These are phyloP conservation scores for Poeciliopsis retropinna DNA, from an alignment of 2,113 vertebrate species.

Conservation along the genomic window DNA sequence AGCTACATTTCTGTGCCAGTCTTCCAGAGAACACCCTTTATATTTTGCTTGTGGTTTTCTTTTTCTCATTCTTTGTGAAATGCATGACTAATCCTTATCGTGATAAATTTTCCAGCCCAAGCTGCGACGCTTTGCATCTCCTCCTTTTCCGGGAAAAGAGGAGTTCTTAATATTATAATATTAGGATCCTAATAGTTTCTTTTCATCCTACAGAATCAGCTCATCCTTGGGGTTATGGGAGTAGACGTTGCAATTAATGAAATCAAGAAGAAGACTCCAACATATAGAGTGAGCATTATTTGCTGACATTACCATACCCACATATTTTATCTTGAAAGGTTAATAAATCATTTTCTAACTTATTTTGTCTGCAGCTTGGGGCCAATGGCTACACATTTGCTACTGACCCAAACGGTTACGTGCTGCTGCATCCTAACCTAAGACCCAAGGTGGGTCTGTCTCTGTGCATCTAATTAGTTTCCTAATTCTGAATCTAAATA, in stretches of 20 bases:
- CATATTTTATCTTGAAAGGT: neutral
- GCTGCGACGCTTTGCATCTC: neutral
- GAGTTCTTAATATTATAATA: neutral
- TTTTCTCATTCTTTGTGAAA: neutral
- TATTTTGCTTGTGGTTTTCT: neutral
- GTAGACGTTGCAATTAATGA: conserved; percentile 95
- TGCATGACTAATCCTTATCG: neutral
- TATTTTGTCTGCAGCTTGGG: conserved; percentile 84
- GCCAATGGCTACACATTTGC: conserved; percentile 98
- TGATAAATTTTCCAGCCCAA: too few species aligned
- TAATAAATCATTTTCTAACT: neutral
- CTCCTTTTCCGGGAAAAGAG: neutral
- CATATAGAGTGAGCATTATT: conserved; percentile 87
- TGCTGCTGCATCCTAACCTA: conserved; percentile 96
- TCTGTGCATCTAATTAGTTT: neutral
- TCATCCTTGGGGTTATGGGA: conserved; percentile 97
- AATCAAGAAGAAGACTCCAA: conserved; percentile 95
- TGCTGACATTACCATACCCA: neutral
- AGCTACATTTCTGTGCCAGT: neutral
- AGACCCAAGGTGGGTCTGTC: conserved; percentile 87
- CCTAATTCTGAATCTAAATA: conserved; percentile 19
- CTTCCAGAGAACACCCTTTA: neutral
- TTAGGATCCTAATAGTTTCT: conserved; percentile 9
- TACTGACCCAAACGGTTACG: conserved; percentile 97
- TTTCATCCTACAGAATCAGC: conserved; percentile 87